Conservation (phyloP, 2,888 invertebrate genomes). For the Hololepta plana region DNA sequence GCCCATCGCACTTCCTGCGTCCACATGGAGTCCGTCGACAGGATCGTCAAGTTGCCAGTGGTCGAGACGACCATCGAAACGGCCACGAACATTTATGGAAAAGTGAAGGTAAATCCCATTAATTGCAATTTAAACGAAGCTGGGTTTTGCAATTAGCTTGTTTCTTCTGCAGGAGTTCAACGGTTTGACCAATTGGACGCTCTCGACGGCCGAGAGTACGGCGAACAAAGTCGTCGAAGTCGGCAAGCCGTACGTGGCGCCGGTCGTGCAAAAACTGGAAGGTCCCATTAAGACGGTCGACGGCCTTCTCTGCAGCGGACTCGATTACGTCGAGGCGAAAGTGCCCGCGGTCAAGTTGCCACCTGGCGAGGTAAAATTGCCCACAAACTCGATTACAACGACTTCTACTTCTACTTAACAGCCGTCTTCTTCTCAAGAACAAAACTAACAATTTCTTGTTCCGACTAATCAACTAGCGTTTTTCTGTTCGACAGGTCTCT, state of each 20-base stretch:
- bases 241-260: conserved; percentile 30
- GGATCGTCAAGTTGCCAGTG: conserved; percentile 35
- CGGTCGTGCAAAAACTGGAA: conserved; percentile 32
- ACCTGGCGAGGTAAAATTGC: conserved; percentile 29
- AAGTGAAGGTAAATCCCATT: conserved; percentile 31
- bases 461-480: too few relatives aligned
- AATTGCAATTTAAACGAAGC: background rate
- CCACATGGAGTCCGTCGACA: conserved; percentile 35
- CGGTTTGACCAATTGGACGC: conserved; percentile 33
- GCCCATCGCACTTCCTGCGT: conserved; percentile 6
- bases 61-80: conserved; percentile 37
- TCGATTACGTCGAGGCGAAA: conserved; percentile 35
- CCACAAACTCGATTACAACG: background rate
- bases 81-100: conserved; percentile 35
- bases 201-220: conserved; percentile 35
- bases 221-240: conserved; percentile 32
- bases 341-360: conserved; percentile 36
- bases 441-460: too few relatives aligned
- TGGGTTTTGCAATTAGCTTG: too few relatives aligned
- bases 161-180: conserved; percentile 27
- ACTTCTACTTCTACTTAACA: conserved; percentile 1
- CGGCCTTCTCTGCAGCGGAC: conserved; percentile 33
- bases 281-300: conserved; percentile 34
- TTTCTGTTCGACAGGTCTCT: too few relatives aligned
- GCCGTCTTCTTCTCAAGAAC: too few relatives aligned